Base-by-base conservation (phyloP, 2,888 invertebrate species). In the Thyatira batis region DNA sequence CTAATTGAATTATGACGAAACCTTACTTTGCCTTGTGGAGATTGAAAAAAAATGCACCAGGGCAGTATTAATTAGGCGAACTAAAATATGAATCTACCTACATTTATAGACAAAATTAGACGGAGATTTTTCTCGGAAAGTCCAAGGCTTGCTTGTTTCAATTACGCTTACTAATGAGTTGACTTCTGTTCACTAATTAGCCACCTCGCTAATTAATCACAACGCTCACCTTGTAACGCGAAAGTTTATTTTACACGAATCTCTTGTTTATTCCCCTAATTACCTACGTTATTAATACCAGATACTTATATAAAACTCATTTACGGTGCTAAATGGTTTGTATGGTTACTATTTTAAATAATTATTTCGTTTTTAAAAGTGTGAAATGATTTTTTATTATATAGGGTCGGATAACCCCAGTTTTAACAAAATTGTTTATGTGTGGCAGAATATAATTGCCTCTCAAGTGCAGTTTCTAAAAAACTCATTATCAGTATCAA, bases 111-210 rank as follows among this genome's bases (percentile, higher is more conserved):
- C 67, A 67, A 71, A 83, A 80, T 82, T 73, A 81, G 76, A 73
- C 67, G 65, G 68, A 76, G 81, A 82, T 82, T 85, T 84, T 85
- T 82, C 81, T 79, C 70, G 74, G 81, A 82, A 83, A 82, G 79
- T 84, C 80, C 77, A 69, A 73, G 75, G 68, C 78, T 79, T 76
- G 80, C 80, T 81, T 80, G 82, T 82, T 85, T 84, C 87, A 87
- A 88, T 89, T 87, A 85, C 82, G 82, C 83, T 83, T 82, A 78
- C 84, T 89, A 90, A 89, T 88, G 87, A 89, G 86, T 83, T 80
- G 87, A 86, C 84, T 86, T 85, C 76, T 79, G 79, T 78, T 78
- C 78, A 75, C 85, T 89, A 90, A 91, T 91, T 89, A 90, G 88
- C 82, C 81, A 78, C 79, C 77, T 81, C 77, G 80, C 84, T 89